Percentiles rank a stretch among this genome's conserved stretches.
phyloP scores from a whole-genome alignment of 2,888 invertebrate genomes.

The Taphrorychus bicolor region DNA sequence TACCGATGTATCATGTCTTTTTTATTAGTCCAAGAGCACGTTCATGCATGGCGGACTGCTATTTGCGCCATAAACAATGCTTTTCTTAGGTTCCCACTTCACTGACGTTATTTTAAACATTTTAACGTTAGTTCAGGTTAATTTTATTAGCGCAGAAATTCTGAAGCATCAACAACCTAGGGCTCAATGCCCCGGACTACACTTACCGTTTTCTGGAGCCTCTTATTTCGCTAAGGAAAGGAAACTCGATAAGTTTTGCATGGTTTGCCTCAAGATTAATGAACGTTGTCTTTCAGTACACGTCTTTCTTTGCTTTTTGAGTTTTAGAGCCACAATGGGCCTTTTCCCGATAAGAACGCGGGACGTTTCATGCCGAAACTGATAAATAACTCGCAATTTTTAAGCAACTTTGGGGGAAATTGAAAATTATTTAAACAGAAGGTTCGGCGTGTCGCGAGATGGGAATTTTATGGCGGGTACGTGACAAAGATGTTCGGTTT shows the following conservation, averaged over 20 bases:
- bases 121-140: too few relatives aligned
- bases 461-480: not conserved
- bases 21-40: conserved; percentile 5
- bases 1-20: conserved; percentile 31
- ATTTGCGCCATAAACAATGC: not conserved
- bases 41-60: not conserved
- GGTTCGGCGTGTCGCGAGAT: not conserved
- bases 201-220: not conserved
- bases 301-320: conserved; percentile 38
- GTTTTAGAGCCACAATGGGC: conserved; percentile 31
- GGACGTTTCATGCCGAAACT: conserved; percentile 16
- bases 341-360: conserved; percentile 32
- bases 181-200: conserved; percentile 7
- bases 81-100: not conserved
- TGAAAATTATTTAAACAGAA: conserved; percentile 15
- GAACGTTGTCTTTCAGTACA: conserved; percentile 39
- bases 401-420: conserved; percentile 10
- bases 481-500: too few relatives aligned
- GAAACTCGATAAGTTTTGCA: conserved; percentile 40
- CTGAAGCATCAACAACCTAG: not conserved
- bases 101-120: too few relatives aligned
- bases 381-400: conserved; percentile 20
- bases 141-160: too few relatives aligned
- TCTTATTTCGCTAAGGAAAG: conserved; percentile 27
- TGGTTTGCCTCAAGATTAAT: conserved; percentile 40